Percentiles rank a stretch among this genome's conserved stretches.
These are phyloP conservation scores for Danio choprae DNA, from an alignment of 2,797 vertebrate species.

Conservation along the genomic window DNA sequence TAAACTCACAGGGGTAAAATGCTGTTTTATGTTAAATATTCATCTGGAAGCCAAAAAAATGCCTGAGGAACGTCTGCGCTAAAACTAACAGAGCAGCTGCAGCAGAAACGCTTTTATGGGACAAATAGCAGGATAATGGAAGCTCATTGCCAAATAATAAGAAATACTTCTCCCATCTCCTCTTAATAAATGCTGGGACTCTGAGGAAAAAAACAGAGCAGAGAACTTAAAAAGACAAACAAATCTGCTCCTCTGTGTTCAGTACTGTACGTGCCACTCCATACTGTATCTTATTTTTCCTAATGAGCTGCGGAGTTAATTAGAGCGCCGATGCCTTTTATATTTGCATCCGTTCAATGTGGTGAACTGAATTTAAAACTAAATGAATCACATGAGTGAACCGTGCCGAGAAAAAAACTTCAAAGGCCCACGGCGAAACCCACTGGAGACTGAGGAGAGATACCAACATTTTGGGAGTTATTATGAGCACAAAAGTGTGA, in stretches of 20 bases:
- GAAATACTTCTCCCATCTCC: slow-evolving; percentile 7
- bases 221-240: slow-evolving; percentile 28
- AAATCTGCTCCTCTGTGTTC: slow-evolving; percentile 10
- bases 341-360: background rate
- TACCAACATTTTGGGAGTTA: slow-evolving; percentile 23
- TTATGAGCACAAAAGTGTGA: slow-evolving; percentile 21
- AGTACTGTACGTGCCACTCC: slow-evolving; percentile 6
- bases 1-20: slow-evolving; percentile 7
- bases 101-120: slow-evolving; percentile 24
- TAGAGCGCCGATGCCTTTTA: background rate
- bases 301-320: slow-evolving; percentile 30
- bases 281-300: background rate
- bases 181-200: slow-evolving; percentile 26
- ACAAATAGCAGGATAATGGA: slow-evolving; percentile 25
- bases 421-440: slow-evolving; percentile 25
- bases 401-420: background rate
- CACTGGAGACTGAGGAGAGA: slow-evolving; percentile 21
- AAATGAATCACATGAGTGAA: slow-evolving; percentile 27
- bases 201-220: background rate
- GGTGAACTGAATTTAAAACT: background rate
- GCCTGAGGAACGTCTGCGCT: background rate
- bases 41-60: slow-evolving; percentile 20
- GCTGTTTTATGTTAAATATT: slow-evolving; percentile 17
- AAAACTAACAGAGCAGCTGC: slow-evolving; percentile 9
- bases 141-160: slow-evolving; percentile 1